phyloP scores from a whole-genome alignment of 2,113 vertebrate species.

The Hystrix cristata region DNA sequence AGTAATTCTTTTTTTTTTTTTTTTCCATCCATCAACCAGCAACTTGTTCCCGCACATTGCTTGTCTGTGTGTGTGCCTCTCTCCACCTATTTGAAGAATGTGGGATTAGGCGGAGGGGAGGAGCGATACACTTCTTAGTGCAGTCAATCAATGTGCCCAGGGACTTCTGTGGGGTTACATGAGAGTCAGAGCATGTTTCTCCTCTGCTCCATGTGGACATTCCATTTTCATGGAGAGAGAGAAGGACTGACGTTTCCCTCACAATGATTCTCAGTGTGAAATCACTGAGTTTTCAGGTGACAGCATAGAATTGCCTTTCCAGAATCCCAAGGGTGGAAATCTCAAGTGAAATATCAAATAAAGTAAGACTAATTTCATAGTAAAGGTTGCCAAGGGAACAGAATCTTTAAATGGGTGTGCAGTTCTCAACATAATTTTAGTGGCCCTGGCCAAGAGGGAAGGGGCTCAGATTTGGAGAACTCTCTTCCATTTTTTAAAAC shows the following conservation, averaged over 20 bases:
- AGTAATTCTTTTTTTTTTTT: constrained; percentile 74
- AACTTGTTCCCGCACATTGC: constrained; percentile 81
- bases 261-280: neutral
- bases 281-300: neutral
- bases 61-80: neutral
- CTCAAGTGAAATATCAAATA: neutral
- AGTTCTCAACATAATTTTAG: neutral
- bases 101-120: neutral
- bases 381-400: neutral
- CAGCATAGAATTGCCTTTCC: neutral
- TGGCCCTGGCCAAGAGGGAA: neutral
- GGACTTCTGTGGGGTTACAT: constrained; percentile 57
- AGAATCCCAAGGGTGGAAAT: neutral
- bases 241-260: neutral
- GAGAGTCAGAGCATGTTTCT: constrained; percentile 63
- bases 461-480: neutral
- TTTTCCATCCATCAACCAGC: constrained; percentile 48
- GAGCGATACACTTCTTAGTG: neutral
- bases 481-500: neutral
- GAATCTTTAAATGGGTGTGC: neutral
- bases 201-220: constrained; percentile 35
- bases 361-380: neutral
- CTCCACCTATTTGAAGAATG: neutral
- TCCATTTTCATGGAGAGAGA: constrained; percentile 34
- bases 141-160: neutral